Evolutionary conservation across 2,797 vertebrate species (phyloP), one percentile per base, ranked within the genome.

Genomic region (Aselliscus stoliczkanus): DNA sequence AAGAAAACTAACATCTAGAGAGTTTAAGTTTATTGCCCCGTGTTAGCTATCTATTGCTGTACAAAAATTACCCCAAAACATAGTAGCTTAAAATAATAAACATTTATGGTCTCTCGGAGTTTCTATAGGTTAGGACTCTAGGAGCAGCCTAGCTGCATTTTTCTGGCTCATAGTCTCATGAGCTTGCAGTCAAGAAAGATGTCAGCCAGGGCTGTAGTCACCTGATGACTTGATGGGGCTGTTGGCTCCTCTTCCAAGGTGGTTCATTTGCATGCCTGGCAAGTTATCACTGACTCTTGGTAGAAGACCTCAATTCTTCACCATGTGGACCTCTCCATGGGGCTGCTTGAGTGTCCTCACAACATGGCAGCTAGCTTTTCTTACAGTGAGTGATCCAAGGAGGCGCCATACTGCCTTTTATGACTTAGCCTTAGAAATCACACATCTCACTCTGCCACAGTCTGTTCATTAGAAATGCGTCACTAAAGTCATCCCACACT

Each of bases 61-160:
- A 27, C 89, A 70, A 93, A 86, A 67, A 52, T 93, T 39, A 79
- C 15, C 10, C 50, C 75, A 23, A 92, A 87, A 72, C 9, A 70
- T 42, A 90, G 13, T 91, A 93, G 21, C 44, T 96, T 79, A 90
- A 86, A 88, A 52, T 89, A 67, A 50, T 77, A 80, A 89, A n/a
- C 52, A 79, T 52, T 60, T 93, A 62, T 67, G 70, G 62, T 31
- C 39, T 20, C 23, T 70, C 34, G 73, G 50, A 37, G 20, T 54
- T 83, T 93, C 39, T 82, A 17, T 73, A 34, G 7, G 5, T 56
- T 11, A 84, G 7, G 20, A 58, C 15, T 60, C 31, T 73, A 67
- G 42, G 27, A 14, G 27, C 42, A 60, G 15, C 34, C 62, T 80
- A 0, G 12, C 21, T 31, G 5, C 2, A 37, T 47, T 8, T 1